Evolutionary conservation across 2,888 invertebrate genomes (phyloP), one percentile per base, ranked within the genome.

Genomic region (Limnephilus auricula): DNA sequence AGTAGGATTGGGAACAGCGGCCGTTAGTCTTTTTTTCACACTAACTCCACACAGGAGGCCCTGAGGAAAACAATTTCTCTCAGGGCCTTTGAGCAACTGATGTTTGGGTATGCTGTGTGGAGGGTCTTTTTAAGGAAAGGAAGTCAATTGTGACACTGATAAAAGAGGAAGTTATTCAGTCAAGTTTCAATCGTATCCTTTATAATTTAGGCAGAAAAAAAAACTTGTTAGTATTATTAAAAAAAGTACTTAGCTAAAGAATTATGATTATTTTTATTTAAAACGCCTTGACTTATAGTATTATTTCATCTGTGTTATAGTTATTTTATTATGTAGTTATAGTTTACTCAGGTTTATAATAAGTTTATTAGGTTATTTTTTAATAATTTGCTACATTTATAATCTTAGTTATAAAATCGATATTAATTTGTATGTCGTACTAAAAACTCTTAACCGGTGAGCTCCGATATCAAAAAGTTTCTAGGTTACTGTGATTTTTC

Each of bases 231-330:
- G 9, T 25, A 65, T n/a, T 65, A n/a, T 25, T 45, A 2, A 45
- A 65, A 25, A 65, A 65, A 65, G 65, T 65, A 65, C 65, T 65
- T 65, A n/a, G 6, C 4, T 65, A 65, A 5, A 13, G 18, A 25
- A 18, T 65, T 25, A 65, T 65, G 65, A 65, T 65, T 65, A 50
- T 25, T 65, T 65, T 25, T 65, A n/a, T 25, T 65, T 9, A 65
- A 25, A 65, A 65, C 9, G 5, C 6, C 9, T 65, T n/a, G 65
- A 65, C 65, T 25, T 65, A 65, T 65, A 65, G 65, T 65, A 65
- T 65, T 65, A 65, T 65, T 50, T 65, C n/a, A 65, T 65, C 65
- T 65, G 65, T 65, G 65, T 65, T 65, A 65, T 65, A 65, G 65
- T 65, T 65, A 65, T 65, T 65, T 65, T 65, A 65, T 6, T 5